phyloP scores from a whole-genome alignment of 2,888 invertebrate species.

The Drosophila cyrtoloma region DNA sequence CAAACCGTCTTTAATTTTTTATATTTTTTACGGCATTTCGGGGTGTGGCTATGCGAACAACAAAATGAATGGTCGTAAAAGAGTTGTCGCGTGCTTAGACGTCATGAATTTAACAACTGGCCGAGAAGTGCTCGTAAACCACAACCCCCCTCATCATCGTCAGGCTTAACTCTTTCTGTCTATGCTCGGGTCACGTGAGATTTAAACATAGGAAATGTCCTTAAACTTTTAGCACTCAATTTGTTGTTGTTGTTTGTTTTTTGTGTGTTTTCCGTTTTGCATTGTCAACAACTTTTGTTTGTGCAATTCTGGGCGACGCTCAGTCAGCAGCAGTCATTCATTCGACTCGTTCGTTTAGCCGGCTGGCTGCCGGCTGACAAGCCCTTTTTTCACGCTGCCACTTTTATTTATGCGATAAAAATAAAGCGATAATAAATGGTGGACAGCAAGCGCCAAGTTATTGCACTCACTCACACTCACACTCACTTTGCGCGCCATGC shows the following conservation, averaged over 20 bases:
- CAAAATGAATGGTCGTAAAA: conserved; percentile 66
- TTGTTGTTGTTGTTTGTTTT: background rate
- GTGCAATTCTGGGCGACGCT: conserved; percentile 29
- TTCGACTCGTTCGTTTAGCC: conserved; percentile 34
- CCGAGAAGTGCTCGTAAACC: conserved; percentile 32
- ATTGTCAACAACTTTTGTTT: conserved; percentile 27
- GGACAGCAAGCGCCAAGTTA: conserved; percentile 73
- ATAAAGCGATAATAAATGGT: conserved; percentile 78
- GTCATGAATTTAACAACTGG: conserved; percentile 69
- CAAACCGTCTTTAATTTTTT: conserved; percentile 15
- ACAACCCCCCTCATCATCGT: background rate
- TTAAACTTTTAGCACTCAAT: conserved; percentile 65
- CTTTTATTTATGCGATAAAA: conserved; percentile 81
- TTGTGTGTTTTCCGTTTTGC: conserved; percentile 23
- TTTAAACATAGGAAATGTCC: conserved; percentile 66
- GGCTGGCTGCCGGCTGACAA: conserved; percentile 54
- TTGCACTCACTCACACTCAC: conserved; percentile 65
- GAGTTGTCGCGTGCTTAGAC: conserved; percentile 69
- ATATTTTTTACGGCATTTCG: conserved; percentile 26
- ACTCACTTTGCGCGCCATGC: background rate
- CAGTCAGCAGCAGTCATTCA: conserved; percentile 19
- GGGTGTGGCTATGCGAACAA: conserved; percentile 52
- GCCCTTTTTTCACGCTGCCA: conserved; percentile 72
- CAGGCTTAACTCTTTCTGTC: background rate
- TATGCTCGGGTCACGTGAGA: conserved; percentile 35